phyloP scores from a whole-genome alignment of 2,888 invertebrate genomes.

The Uropetala carovei region DNA sequence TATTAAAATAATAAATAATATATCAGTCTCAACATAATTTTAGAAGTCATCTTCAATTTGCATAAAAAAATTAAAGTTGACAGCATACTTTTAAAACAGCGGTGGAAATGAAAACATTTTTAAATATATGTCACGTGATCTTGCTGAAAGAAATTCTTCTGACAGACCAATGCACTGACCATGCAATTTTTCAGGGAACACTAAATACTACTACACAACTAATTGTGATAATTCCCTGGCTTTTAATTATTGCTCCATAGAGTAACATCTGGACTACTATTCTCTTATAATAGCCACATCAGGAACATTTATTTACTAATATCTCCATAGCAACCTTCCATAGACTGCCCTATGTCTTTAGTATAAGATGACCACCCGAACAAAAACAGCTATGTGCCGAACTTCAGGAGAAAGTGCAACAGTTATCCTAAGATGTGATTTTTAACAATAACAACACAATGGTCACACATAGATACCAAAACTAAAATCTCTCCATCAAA shows the following conservation, averaged over 20 bases:
- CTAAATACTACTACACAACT: not conserved
- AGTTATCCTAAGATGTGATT: constrained; percentile 37
- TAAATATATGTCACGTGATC: not conserved
- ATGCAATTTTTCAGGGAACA: not conserved
- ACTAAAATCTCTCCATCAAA: constrained; percentile 42
- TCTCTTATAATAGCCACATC: not conserved
- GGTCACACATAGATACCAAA: constrained; percentile 34
- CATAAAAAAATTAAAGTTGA: not conserved
- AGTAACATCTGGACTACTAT: not conserved
- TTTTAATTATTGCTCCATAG: constrained; percentile 57
- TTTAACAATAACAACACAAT: constrained; percentile 56
- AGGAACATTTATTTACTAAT: constrained; percentile 26
- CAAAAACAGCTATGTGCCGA: constrained; percentile 13
- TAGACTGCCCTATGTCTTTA: not conserved
- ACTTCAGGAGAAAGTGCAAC: constrained; percentile 39
- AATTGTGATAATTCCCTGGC: not conserved
- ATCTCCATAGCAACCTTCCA: not conserved
- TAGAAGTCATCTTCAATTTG: not conserved
- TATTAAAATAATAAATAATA: not conserved
- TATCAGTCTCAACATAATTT: not conserved
- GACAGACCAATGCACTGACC: not conserved
- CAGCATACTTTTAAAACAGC: not conserved
- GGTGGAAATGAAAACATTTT: not conserved
- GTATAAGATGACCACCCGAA: constrained; percentile 9
- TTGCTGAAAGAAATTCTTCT: not conserved